These are phyloP conservation scores for Anarhynchus alexandrinus DNA, from an alignment of 2,113 vertebrate species.

Conservation along the genomic window DNA sequence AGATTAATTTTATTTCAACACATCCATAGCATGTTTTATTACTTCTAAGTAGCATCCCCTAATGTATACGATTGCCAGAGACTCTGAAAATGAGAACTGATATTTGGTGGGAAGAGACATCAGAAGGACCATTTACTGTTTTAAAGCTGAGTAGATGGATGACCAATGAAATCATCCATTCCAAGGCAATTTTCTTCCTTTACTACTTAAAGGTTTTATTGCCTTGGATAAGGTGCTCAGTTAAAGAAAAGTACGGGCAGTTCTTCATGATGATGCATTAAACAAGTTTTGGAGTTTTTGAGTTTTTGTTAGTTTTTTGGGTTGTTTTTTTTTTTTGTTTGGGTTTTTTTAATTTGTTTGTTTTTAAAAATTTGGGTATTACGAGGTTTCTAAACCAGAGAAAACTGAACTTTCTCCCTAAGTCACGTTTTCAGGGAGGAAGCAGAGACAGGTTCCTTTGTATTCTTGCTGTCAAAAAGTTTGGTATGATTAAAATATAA, in stretches of 20 bases:
- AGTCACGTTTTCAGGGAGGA: background rate
- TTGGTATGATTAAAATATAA: slow-evolving; percentile 3
- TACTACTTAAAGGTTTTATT: background rate
- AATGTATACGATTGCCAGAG: background rate
- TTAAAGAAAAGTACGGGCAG: background rate
- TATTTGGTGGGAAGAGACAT: background rate
- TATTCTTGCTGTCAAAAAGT: background rate
- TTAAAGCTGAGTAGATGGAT: background rate
- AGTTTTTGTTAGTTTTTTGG: background rate
- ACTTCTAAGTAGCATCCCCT: background rate
- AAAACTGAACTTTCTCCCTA: background rate
- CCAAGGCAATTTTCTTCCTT: background rate
- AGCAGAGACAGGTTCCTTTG: background rate
- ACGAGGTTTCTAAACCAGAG: background rate
- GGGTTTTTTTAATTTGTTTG: background rate
- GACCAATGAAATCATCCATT: background rate
- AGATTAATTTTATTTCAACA: background rate
- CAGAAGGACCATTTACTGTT: background rate
- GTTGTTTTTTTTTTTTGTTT: background rate
- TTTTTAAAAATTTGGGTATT: background rate
- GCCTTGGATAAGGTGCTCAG: background rate
- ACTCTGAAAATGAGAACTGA: background rate
- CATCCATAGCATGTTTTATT: background rate
- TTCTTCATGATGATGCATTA: background rate
- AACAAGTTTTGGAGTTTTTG: background rate